Evolutionary conservation across 1,140 invertebrate genomes (phyloP).

Genomic region (Ptiloglossa arizonensis): DNA sequence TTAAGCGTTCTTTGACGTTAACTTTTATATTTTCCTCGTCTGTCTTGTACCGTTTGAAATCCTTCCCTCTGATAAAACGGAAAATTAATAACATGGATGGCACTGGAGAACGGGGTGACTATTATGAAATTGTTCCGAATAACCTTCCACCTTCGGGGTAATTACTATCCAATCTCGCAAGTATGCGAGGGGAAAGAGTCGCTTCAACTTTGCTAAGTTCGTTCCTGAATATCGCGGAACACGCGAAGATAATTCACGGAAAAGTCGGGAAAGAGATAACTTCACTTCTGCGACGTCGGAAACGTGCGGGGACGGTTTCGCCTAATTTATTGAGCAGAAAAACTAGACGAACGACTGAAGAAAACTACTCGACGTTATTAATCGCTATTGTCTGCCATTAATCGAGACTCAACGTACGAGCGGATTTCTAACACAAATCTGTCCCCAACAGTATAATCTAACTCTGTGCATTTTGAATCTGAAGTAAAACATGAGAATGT

Average conservation of each 20-base stretch:
- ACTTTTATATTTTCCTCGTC: not conserved
- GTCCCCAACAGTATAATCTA: too few species aligned
- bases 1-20: conserved; percentile 1
- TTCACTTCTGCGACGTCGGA: conserved; percentile 15
- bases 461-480: too few species aligned
- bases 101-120: not conserved
- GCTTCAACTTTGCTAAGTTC: conserved; percentile 34
- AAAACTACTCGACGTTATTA: not conserved
- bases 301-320: conserved; percentile 1
- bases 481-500: too few species aligned
- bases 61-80: not conserved
- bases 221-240: conserved; percentile 37
- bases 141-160: conserved; percentile 29
- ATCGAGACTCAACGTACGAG: too few species aligned
- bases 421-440: too few species aligned
- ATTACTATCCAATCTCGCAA: conserved; percentile 46
- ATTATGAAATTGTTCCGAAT: conserved; percentile 38
- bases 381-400: not conserved
- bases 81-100: conserved; percentile 23
- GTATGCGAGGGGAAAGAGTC: conserved; percentile 30
- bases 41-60: not conserved
- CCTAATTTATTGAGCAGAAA: conserved; percentile 20
- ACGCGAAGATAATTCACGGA: conserved; percentile 39
- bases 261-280: conserved; percentile 34
- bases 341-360: not conserved